phyloP scores from a whole-genome alignment of 1,140 invertebrate species.

The Heliconius nattereri region DNA sequence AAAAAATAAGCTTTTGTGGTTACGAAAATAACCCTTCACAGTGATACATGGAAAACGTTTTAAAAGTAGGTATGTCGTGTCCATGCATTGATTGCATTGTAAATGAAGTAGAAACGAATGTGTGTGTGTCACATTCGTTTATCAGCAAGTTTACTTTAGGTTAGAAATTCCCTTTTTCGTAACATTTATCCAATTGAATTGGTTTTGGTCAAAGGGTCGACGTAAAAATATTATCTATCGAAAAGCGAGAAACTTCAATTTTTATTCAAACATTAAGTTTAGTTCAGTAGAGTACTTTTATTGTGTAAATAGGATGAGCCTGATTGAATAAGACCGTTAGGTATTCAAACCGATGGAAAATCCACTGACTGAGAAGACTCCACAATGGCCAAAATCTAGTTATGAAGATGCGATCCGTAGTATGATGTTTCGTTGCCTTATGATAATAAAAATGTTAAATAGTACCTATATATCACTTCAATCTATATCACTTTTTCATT shows the following conservation, averaged over 20 bases:
- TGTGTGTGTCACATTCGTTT: too few species aligned
- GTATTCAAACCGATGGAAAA: not conserved
- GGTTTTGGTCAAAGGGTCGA: not conserved
- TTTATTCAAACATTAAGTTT: not conserved
- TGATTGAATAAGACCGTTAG: not conserved
- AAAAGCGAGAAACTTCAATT: not conserved
- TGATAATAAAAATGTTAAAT: too few species aligned
- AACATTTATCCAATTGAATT: not conserved
- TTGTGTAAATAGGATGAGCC: not conserved
- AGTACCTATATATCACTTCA: not conserved
- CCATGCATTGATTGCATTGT: slow-evolving; percentile 20
- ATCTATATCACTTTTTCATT: not conserved
- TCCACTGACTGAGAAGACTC: not conserved
- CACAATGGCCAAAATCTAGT: not conserved
- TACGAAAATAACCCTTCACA: slow-evolving; percentile 19
- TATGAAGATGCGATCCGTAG: not conserved
- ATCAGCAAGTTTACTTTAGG: not conserved
- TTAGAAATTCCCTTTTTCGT: not conserved
- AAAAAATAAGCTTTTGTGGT: slow-evolving; percentile 27
- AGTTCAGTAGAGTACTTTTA: not conserved
- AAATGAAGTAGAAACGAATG: not conserved
- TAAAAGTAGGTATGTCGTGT: slow-evolving; percentile 6
- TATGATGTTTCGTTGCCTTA: too few species aligned
- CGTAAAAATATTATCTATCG: not conserved
- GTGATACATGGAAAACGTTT: slow-evolving; percentile 21